Evolutionary conservation across 2,113 vertebrate genomes (phyloP), one percentile per base, ranked within the genome.

Genomic region (Hyla sarda): DNA sequence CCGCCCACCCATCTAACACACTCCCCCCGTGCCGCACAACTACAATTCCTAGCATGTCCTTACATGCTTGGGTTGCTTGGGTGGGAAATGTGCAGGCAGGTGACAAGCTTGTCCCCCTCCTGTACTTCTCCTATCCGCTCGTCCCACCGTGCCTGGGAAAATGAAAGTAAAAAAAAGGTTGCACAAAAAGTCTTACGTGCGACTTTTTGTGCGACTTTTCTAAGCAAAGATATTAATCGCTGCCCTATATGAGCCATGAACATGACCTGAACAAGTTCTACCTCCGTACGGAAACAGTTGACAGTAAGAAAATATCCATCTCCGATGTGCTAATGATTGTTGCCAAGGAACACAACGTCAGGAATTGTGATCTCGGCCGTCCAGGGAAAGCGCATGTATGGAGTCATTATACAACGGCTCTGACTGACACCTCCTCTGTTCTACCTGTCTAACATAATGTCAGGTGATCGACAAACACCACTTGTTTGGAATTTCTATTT

Each of bases 351-450:
- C 11, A 60, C 6, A 78, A 41, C 56, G 17, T 13, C 12, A 47
- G 52, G 23, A 10, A 81, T 19, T 54, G 11, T 23, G 76, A 79
- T 34, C 50, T 58, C 6, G 30, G 78, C 56, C 37, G 21, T n/a
- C 78, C n/a, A 30, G 30, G 62, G 62, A 73, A 80, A 72, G 56
- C 32, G 11, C 28, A 16, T 58, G 47, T 32, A 34, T 32, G 48
- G 81, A 34, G 21, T 47, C 52, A 45, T 56, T 54, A 30, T 56
- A 25, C 47, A 47, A 56, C 23, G 54, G 10, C 41, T 32, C 10
- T 71, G 47, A 67, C 62, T 87, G 81, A 23, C 60, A 73, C 50
- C 34, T 80, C 17, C 77, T 71, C 25, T 62, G 17, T 79, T 80
- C 65, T 45, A 34, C 37, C 30, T 80, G 76, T 58, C 58, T 67